A percentile compares a stretch with the other conserved stretches of the same genome.
Evolutionary conservation across 2,888 invertebrate genomes (phyloP).

Genomic region (Spilarctia lutea): DNA sequence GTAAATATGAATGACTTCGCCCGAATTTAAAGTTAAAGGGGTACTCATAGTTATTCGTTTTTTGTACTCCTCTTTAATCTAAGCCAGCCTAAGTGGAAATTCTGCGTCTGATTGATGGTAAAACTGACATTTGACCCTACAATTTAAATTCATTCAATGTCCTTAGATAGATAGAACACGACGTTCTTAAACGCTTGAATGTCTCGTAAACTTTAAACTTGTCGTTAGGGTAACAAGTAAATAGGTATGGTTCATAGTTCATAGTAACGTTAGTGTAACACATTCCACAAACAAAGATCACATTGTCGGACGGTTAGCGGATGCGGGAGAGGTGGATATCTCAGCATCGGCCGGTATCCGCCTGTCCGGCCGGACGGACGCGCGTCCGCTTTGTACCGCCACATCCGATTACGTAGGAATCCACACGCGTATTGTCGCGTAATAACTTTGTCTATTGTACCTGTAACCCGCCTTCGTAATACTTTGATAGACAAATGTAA

Average conservation of each 20-base stretch:
- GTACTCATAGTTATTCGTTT: too few species aligned
- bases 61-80: neutral
- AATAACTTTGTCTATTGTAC: constrained; percentile 35
- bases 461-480: constrained; percentile 3
- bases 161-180: neutral
- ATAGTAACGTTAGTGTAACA: constrained; percentile 11
- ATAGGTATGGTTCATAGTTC: neutral
- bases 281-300: constrained; percentile 63
- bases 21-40: too few species aligned
- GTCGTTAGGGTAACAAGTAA: neutral
- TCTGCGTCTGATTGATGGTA: neutral
- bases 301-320: constrained; percentile 59
- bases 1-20: too few species aligned
- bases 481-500: neutral
- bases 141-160: neutral
- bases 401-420: constrained; percentile 76
- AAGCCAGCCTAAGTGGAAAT: neutral
- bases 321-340: constrained; percentile 56
- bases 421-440: constrained; percentile 62
- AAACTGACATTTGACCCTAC: neutral
- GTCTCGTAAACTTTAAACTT: neutral
- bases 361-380: constrained; percentile 68
- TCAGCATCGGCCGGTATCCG: constrained; percentile 49
- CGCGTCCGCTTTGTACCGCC: constrained; percentile 67
- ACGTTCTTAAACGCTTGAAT: neutral